Evolutionary conservation across 2,113 vertebrate species (phyloP).

Genomic region (Brienomyrus longianalis): DNA sequence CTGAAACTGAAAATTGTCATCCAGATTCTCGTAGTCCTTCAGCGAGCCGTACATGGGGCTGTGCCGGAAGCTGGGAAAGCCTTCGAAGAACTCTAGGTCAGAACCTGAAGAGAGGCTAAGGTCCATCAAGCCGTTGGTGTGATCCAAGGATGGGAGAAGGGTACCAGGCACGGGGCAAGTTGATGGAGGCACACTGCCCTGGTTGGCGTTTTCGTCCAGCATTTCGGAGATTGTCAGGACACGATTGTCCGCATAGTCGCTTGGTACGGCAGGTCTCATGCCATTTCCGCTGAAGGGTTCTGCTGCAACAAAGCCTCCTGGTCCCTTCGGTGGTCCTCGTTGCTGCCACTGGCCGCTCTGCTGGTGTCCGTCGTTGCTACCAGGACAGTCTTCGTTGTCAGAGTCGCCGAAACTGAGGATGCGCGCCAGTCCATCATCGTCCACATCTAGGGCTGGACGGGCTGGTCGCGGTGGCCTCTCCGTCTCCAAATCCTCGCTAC

Average conservation of each 20-base stretch:
- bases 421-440: constrained; percentile 72
- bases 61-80: constrained; percentile 81
- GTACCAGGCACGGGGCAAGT: constrained; percentile 60
- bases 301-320: constrained; percentile 68
- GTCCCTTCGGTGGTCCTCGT: constrained; percentile 49
- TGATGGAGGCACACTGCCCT: constrained; percentile 71
- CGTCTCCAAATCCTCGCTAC: constrained; percentile 65
- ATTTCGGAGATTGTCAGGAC: constrained; percentile 65
- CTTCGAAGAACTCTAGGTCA: constrained; percentile 85
- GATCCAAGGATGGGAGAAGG: constrained; percentile 55
- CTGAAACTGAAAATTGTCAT: constrained; percentile 77
- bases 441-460: constrained; percentile 60
- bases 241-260: constrained; percentile 52
- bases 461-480: constrained; percentile 44
- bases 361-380: constrained; percentile 32
- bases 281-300: constrained; percentile 69
- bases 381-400: constrained; percentile 54
- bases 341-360: constrained; percentile 42
- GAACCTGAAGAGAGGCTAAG: constrained; percentile 87
- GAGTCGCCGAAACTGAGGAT: constrained; percentile 82
- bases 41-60: constrained; percentile 84
- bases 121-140: constrained; percentile 76
- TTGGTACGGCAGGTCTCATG: constrained; percentile 41
- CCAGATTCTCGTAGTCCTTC: constrained; percentile 78
- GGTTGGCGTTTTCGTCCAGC: constrained; percentile 89